These are phyloP conservation scores for Temnothorax rugatulus DNA, from an alignment of 2,888 invertebrate species.

Conservation along the genomic window DNA sequence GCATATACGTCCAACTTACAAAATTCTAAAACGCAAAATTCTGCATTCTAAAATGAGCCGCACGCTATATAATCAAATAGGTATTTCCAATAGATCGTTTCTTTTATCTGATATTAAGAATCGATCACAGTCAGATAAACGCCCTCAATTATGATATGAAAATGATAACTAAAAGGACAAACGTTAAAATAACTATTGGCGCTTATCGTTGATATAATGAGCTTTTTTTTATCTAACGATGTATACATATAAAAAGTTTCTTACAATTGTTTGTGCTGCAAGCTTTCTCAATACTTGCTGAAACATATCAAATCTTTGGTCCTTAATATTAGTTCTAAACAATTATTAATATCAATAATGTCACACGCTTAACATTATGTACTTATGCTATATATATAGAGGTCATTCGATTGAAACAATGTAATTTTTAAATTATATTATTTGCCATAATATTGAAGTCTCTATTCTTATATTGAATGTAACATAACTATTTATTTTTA, in stretches of 20 bases:
- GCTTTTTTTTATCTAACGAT: conserved; percentile 67
- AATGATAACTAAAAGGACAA: conserved; percentile 18
- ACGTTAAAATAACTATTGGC: conserved; percentile 40
- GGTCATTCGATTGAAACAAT: conserved; percentile 67
- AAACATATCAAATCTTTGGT: conserved; percentile 85
- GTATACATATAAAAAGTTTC: conserved; percentile 70
- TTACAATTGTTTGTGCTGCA: conserved; percentile 77
- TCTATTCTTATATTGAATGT: conserved; percentile 51
- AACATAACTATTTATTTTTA: conserved; percentile 48
- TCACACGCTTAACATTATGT: conserved; percentile 65
- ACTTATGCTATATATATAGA: conserved; percentile 57
- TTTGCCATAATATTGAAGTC: conserved; percentile 42
- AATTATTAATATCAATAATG: conserved; percentile 71
- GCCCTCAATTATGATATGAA: conserved; percentile 19
- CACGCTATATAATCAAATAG: conserved; percentile 15
- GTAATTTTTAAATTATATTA: conserved; percentile 56
- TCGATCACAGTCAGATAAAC: conserved; percentile 48
- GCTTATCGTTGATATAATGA: conserved; percentile 63
- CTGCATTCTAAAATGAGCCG: neutral
- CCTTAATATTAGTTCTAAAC: conserved; percentile 82
- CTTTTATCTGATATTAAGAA: conserved; percentile 24
- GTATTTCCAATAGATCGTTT: conserved; percentile 19
- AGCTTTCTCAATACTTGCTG: conserved; percentile 78
- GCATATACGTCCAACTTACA: conserved; percentile 12
- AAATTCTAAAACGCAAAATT: conserved; percentile 6